A percentile compares a stretch with the other conserved stretches of the same genome.
phyloP scores from a whole-genome alignment of 2,797 vertebrate species.

The Sebastiscus albofasciatus region DNA sequence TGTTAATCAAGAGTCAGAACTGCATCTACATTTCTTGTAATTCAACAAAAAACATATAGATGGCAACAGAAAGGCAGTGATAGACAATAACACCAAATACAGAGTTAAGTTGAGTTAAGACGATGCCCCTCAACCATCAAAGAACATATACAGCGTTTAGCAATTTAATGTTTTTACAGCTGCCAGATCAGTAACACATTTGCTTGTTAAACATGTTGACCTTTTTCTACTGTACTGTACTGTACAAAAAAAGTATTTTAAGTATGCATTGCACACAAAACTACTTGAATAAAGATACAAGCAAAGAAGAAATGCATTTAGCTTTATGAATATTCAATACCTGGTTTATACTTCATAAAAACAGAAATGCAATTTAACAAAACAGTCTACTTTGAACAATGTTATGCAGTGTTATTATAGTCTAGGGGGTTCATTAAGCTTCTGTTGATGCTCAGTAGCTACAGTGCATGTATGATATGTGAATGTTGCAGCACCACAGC shows the following conservation, averaged over 20 bases:
- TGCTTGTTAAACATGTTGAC: background rate
- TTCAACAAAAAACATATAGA: background rate
- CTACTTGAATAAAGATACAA: background rate
- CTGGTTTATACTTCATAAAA: background rate
- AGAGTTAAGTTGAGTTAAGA: background rate
- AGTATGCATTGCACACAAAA: background rate
- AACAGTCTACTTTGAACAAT: background rate
- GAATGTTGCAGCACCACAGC: background rate
- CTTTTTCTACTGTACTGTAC: background rate
- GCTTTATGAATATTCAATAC: background rate
- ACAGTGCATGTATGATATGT: background rate
- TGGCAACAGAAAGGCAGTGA: background rate
- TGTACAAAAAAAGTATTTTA: background rate
- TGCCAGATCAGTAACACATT: background rate
- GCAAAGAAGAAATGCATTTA: background rate
- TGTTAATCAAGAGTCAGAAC: background rate
- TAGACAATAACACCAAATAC: background rate
- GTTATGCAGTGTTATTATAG: no score
- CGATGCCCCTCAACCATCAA: background rate
- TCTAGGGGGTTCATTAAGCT: background rate
- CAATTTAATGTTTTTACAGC: background rate
- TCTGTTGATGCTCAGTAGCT: background rate
- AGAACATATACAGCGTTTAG: background rate
- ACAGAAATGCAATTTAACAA: background rate
- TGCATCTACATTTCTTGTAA: background rate